Evolutionary conservation across 2,113 vertebrate species (phyloP).

Genomic region (Tenrec ecaudatus): DNA sequence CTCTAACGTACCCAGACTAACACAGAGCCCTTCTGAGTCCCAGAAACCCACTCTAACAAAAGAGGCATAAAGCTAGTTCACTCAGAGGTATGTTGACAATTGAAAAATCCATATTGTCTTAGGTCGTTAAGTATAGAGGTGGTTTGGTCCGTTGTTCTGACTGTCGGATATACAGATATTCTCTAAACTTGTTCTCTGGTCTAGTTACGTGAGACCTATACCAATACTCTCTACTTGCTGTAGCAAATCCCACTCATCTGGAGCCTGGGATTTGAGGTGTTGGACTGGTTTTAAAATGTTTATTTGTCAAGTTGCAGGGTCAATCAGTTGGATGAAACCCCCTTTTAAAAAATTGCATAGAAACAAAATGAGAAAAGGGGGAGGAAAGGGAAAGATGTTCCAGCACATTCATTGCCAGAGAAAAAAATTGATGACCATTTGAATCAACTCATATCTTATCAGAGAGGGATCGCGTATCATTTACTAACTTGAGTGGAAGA

Average conservation of each 20-base stretch:
- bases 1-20: too few species aligned
- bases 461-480: constrained; percentile 44
- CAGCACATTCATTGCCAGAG: constrained; percentile 31
- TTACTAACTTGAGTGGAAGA: constrained; percentile 66
- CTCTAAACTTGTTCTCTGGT: not conserved
- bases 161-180: not conserved
- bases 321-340: constrained; percentile 15
- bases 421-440: constrained; percentile 37
- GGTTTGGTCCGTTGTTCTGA: not conserved
- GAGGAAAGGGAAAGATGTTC: constrained; percentile 8
- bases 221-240: not conserved
- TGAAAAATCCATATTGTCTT: not conserved
- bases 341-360: not conserved
- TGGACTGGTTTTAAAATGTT: not conserved
- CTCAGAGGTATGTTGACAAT: not conserved
- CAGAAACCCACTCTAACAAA: not conserved
- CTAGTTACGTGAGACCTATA: not conserved
- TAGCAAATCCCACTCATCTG: not conserved
- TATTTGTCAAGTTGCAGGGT: constrained; percentile 27
- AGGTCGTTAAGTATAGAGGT: not conserved
- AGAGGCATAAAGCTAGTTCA: not conserved
- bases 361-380: not conserved
- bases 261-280: constrained; percentile 9
- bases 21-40: not conserved
- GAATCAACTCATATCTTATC: constrained; percentile 62